phyloP scores from a whole-genome alignment of 2,797 vertebrate species.

The Rhabdomys pumilio region DNA sequence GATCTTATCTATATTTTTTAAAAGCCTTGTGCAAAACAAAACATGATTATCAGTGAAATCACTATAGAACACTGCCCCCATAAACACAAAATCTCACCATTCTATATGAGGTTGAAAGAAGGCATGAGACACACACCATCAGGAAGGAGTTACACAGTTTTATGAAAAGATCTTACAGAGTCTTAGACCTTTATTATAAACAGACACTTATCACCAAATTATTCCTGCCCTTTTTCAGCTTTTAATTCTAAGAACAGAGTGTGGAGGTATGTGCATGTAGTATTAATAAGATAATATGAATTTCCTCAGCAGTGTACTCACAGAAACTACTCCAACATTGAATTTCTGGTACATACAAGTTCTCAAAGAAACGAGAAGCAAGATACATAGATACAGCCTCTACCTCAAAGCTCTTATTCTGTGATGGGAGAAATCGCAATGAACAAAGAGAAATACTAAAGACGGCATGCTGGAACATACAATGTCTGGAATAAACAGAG shows the following conservation, averaged over 20 bases:
- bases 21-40: not conserved
- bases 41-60: not conserved
- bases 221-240: not conserved
- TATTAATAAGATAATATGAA: not conserved
- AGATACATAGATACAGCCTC: not conserved
- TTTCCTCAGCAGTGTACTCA: not conserved
- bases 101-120: not conserved
- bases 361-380: not conserved
- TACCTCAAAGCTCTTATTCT: not conserved
- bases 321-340: not conserved
- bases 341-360: not conserved
- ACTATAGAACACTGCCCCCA: slow-evolving; percentile 2
- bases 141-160: not conserved
- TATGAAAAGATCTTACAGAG: slow-evolving; percentile 47
- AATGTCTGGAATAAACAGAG: not conserved
- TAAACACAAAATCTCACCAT: slow-evolving; percentile 46
- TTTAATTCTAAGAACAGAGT: not conserved
- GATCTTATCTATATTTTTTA: not conserved
- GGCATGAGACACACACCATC: not conserved
- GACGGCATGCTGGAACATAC: not conserved
- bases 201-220: not conserved
- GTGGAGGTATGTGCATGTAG: not conserved
- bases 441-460: slow-evolving; percentile 1
- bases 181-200: not conserved
- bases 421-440: not conserved